A percentile compares a stretch with the other conserved stretches of the same genome.
These are phyloP conservation scores for Lasioglossum albipes DNA, from an alignment of 1,140 invertebrate genomes.

Conservation along the genomic window DNA sequence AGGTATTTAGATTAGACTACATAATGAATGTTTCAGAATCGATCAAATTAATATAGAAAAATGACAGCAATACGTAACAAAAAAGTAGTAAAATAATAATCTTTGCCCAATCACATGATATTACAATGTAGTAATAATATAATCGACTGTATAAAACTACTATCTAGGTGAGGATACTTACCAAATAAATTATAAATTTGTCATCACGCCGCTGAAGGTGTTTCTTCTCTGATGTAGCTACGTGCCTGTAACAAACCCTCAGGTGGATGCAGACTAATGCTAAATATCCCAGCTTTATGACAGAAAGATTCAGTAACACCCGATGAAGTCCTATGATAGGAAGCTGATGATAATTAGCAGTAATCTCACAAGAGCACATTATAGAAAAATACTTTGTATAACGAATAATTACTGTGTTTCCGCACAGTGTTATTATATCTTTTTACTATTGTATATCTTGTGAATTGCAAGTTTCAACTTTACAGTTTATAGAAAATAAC, in stretches of 20 bases:
- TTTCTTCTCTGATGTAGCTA: constrained; percentile 76
- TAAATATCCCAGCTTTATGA: constrained; percentile 75
- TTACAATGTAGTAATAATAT: neutral
- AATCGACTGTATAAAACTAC: constrained; percentile 27
- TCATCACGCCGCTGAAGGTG: constrained; percentile 76
- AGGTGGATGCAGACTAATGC: constrained; percentile 81
- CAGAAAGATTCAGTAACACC: constrained; percentile 50
- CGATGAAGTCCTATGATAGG: constrained; percentile 56
- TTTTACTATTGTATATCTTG: neutral
- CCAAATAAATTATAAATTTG: constrained; percentile 73
- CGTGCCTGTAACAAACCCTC: constrained; percentile 87
- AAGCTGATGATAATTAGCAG: constrained; percentile 76
- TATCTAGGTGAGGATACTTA: constrained; percentile 71
- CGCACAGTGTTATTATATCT: neutral
- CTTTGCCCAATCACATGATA: constrained; percentile 7
- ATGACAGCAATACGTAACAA: constrained; percentile 22
- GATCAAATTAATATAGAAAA: constrained; percentile 14
- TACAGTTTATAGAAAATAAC: neutral
- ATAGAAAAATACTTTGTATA: constrained; percentile 40
- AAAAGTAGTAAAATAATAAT: constrained; percentile 30
- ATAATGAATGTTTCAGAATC: constrained; percentile 8
- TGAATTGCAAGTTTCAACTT: neutral
- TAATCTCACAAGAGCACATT: constrained; percentile 75
- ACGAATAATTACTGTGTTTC: neutral
- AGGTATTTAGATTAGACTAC: constrained; percentile 51